These are phyloP conservation scores for Stigmatopora argus DNA, from an alignment of 2,113 vertebrate genomes.

Conservation along the genomic window DNA sequence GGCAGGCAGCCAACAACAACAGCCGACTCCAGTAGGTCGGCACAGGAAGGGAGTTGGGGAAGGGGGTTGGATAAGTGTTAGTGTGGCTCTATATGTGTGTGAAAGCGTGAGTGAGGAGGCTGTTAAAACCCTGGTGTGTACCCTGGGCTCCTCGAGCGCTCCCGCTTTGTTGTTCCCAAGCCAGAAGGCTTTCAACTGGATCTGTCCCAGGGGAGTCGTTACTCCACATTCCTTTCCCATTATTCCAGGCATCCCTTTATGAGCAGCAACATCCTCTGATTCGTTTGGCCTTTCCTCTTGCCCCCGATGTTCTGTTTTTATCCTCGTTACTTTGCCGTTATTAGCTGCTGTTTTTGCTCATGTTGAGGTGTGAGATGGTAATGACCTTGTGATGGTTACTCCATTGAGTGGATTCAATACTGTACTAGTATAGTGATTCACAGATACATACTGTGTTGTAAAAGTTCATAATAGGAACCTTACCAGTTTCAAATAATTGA, in stretches of 20 bases:
- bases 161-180: conserved; percentile 62
- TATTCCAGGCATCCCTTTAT: conserved; percentile 70
- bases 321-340: conserved; percentile 42
- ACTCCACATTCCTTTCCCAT: conserved; percentile 68
- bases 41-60: conserved; percentile 80
- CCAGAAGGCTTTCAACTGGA: conserved; percentile 77
- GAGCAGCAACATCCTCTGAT: conserved; percentile 59
- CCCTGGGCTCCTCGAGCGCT: conserved; percentile 60
- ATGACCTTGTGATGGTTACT: conserved; percentile 19
- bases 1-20: conserved; percentile 86
- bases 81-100: conserved; percentile 34
- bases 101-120: conserved; percentile 35
- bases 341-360: conserved; percentile 24
- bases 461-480: too few species aligned
- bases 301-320: conserved; percentile 53
- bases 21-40: conserved; percentile 92
- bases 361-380: conserved; percentile 20
- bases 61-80: conserved; percentile 18
- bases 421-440: background rate
- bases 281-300: conserved; percentile 50
- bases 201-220: conserved; percentile 74
- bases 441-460: background rate
- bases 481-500: too few species aligned
- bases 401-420: background rate
- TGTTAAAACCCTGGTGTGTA: conserved; percentile 80